phyloP scores from a whole-genome alignment of 2,113 vertebrate genomes.

The Uria lomvia region DNA sequence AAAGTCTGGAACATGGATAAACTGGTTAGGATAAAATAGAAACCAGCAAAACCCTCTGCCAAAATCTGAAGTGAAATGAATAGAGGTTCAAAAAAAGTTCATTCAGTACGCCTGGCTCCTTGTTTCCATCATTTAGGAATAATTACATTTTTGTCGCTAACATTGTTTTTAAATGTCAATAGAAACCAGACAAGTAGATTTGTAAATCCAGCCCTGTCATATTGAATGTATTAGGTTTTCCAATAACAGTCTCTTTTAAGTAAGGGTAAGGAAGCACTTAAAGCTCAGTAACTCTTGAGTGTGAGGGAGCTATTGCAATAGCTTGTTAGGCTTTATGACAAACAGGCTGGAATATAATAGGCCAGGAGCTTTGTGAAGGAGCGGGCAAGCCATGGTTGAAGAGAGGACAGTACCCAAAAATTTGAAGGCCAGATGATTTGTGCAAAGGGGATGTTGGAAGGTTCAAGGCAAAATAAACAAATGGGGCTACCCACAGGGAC shows the following conservation, averaged over 20 bases:
- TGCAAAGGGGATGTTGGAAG: constrained; percentile 10
- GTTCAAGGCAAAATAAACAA: constrained; percentile 36
- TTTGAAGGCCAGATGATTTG: constrained; percentile 25
- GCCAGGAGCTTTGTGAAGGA: constrained; percentile 7
- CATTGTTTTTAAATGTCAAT: constrained; percentile 67
- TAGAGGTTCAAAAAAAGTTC: constrained; percentile 67
- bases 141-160: constrained; percentile 61
- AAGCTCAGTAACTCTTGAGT: constrained; percentile 23
- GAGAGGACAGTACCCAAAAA: neutral
- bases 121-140: constrained; percentile 58
- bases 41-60: constrained; percentile 30
- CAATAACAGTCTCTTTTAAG: constrained; percentile 21
- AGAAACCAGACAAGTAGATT: constrained; percentile 54
- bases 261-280: constrained; percentile 24
- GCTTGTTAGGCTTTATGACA: constrained; percentile 32
- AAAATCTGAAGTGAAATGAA: constrained; percentile 57
- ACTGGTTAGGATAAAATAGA: constrained; percentile 54
- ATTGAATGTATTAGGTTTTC: constrained; percentile 53
- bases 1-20: constrained; percentile 51
- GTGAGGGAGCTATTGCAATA: constrained; percentile 48
- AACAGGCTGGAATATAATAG: constrained; percentile 17
- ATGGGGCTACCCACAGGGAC: constrained; percentile 1
- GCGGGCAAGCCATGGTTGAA: neutral
- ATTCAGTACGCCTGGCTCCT: constrained; percentile 32
- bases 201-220: constrained; percentile 11